Base-by-base conservation (phyloP, 2,113 vertebrate species). In the Syrrhaptes paradoxus region DNA sequence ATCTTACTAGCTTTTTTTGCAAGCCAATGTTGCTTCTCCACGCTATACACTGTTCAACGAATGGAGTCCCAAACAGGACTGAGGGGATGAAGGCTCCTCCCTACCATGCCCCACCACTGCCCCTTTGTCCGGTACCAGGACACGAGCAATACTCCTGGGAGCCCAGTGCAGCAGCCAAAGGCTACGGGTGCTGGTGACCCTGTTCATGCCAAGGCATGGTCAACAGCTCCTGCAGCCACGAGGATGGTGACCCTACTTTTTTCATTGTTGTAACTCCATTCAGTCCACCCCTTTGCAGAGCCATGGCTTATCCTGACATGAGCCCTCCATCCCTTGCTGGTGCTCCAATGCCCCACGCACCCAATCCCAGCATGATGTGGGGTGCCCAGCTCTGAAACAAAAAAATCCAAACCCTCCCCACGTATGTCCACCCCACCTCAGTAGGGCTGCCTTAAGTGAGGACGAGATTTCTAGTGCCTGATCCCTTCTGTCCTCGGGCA, bases 11-110 rank as follows among this genome's bases (percentile, higher is more conserved):
- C 25, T 72, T 66, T 48, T 1, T 0, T 36, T 74, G 57, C 55
- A 65, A 82, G 45, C 13, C 25, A 49, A 3, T 16, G 21, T 14
- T 48, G 38, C 32, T 70, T 34, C 67, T 51, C 55, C 24, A 34
- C 0, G 0, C 11, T 46, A 8, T 8, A 59, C 7, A 3, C 19
- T 70, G 29, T 46, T 55, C 6, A 55, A 32, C 0, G 2, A 73
- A 57, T 8, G 36, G 14, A 51, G 32, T 34, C 54, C 32, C 41
- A 51, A 72, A 26, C 7, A n/a, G 14, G 48, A 55, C 20, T 13
- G n/a, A 19, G 34, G 26, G 28, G 32, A 54, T 31, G 24, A 76
- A 41, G 61, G 6, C 22, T 22, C 31, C 49, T 67, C 22, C 10
- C 22, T 3, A 29, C 8, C 8, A 55, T 21, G 29, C 7, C 14